Conservation (phyloP, 2,888 invertebrate genomes). For the Drosophila putrida region DNA sequence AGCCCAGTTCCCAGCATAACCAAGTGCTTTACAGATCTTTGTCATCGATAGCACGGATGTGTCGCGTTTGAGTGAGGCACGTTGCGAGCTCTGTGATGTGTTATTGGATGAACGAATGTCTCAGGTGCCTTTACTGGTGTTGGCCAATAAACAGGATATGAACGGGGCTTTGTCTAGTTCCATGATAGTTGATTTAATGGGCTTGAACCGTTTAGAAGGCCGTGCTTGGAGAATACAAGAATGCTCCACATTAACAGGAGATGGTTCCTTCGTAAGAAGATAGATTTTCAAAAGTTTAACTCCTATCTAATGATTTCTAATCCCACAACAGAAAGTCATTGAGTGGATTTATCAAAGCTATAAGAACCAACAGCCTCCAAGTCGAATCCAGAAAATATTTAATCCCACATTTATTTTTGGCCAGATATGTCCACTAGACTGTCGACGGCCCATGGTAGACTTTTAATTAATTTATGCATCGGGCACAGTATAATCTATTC, state of each 20-base stretch:
- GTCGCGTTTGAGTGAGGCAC: conserved; percentile 96
- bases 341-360: conserved; percentile 47
- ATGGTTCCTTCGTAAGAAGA: conserved; percentile 95
- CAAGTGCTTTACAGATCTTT: conserved; percentile 91
- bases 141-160: conserved; percentile 99
- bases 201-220: conserved; percentile 91
- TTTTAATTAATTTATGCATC: conserved; percentile 63
- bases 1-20: neutral
- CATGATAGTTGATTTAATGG: conserved; percentile 90
- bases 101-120: conserved; percentile 96
- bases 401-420: conserved; percentile 21
- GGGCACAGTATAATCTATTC: conserved; percentile 52
- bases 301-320: neutral
- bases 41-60: conserved; percentile 98
- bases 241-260: conserved; percentile 95
- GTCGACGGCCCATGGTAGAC: conserved; percentile 8
- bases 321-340: conserved; percentile 21
- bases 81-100: conserved; percentile 95
- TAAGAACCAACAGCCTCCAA: conserved; percentile 20
- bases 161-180: conserved; percentile 88
- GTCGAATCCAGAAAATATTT: conserved; percentile 15
- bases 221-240: conserved; percentile 98
- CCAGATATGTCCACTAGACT: conserved; percentile 22
- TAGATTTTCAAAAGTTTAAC: accelerated
- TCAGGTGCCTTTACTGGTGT: conserved; percentile 95